Conservation (phyloP, 2,888 invertebrate species). For the Andrena camellia region DNA sequence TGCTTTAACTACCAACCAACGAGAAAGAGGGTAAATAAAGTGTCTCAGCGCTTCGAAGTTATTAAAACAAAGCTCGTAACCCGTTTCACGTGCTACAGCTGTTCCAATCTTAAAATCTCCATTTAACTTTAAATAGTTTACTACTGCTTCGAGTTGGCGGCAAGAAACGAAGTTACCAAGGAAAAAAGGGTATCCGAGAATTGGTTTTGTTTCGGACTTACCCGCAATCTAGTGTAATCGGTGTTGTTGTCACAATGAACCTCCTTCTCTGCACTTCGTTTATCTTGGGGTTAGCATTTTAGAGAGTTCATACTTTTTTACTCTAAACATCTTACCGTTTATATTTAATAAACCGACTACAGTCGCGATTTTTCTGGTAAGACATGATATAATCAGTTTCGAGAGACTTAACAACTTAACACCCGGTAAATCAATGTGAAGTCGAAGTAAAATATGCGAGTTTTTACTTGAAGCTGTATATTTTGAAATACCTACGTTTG, state of each 20-base stretch:
- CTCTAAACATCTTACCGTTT: constrained; percentile 23
- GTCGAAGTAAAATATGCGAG: not conserved
- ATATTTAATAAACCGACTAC: constrained; percentile 28
- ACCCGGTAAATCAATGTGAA: not conserved
- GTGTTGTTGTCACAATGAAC: constrained; percentile 43
- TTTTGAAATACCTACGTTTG: not conserved
- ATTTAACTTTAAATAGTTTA: constrained; percentile 51
- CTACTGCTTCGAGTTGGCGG: constrained; percentile 6
- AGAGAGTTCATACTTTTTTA: constrained; percentile 8
- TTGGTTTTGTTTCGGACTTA: constrained; percentile 35
- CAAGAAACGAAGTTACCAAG: constrained; percentile 25
- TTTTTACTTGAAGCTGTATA: not conserved
- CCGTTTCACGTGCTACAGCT: constrained; percentile 22
- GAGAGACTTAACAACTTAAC: no score
- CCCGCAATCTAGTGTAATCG: not conserved
- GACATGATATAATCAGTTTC: not conserved
- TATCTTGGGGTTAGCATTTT: constrained; percentile 4
- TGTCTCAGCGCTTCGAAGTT: not conserved
- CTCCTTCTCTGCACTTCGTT: constrained; percentile 14
- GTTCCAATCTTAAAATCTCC: constrained; percentile 40
- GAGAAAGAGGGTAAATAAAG: not conserved
- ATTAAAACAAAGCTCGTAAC: constrained; percentile 30
- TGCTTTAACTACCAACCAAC: not conserved
- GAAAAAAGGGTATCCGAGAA: not conserved
- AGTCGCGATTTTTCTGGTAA: not conserved